Evolutionary conservation across 2,888 invertebrate species (phyloP), one percentile per base, ranked within the genome.

Genomic region (Allolobophora icterica): DNA sequence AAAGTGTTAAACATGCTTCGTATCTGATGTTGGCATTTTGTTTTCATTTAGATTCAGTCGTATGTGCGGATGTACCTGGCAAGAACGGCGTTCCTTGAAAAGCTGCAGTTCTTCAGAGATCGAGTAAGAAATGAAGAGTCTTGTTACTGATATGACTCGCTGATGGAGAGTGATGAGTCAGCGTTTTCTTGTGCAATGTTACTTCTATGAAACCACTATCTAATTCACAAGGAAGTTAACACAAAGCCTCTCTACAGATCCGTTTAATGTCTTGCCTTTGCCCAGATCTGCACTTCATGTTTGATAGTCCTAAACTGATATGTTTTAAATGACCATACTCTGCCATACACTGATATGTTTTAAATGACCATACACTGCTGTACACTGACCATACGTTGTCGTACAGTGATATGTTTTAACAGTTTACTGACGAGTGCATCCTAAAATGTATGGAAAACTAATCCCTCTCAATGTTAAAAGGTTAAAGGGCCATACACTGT

Each of bases 11-110:
- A n/a, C n/a, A n/a, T n/a, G n/a, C n/a, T n/a, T n/a, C n/a, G n/a
- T 71, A 71, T 71, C n/a, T n/a, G 30, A 30, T n/a, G n/a, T 71
- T 30, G 71, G 6, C 71, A 17, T 71, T 71, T n/a, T 71, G 6
- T 58, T 89, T 89, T 21, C 83, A 38, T 30, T 89, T 42, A 92
- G 91, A 40, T 90, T 5, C 95, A 95, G 92, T 92, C 95, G 0
- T 91, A 93, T 33, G 91, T 93, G 21, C 92, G 95, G 92, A 95
- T 95, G 95, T 94, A 93, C 93, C 92, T 94, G 84, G 94, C 93
- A 5, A 93, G 93, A 90, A 94, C 93, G 90, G 93, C 93, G 40
- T 95, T 94, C 93, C 90, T 89, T 83, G 93, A 94, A 38, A 52
- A 93, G 40, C 90, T 93, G 45, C 93, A 94, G 38, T 95, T 93